Evolutionary conservation across 2,113 vertebrate species (phyloP).

Genomic region (Actenoides lindsayi): DNA sequence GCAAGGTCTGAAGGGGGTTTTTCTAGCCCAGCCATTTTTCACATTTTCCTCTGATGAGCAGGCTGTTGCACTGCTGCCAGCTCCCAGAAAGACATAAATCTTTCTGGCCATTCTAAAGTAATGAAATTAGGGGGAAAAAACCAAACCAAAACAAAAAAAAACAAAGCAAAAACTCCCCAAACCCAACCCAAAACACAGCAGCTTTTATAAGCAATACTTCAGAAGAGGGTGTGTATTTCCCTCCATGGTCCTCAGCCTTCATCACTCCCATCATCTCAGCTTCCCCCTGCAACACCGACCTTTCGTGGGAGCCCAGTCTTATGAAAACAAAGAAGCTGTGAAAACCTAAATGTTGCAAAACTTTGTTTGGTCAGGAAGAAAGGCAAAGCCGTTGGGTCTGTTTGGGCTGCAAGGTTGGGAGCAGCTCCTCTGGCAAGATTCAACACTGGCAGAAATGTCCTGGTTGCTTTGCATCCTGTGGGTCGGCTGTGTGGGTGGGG

Average conservation of each 20-base stretch:
- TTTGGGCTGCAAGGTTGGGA: fast-evolving
- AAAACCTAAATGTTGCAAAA: neutral
- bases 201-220: neutral
- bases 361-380: neutral
- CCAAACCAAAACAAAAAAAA: too few relatives aligned
- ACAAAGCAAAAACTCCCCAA: fast-evolving
- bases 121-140: neutral
- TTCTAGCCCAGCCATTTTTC: neutral
- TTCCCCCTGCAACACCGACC: fast-evolving
- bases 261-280: neutral
- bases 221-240: neutral
- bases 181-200: neutral
- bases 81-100: neutral
- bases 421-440: neutral
- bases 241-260: neutral
- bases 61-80: neutral
- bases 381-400: fast-evolving
- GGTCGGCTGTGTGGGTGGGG: fast-evolving
- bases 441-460: fast-evolving
- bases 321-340: fast-evolving
- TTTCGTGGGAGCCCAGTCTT: neutral
- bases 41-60: neutral
- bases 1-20: neutral
- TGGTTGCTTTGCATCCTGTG: fast-evolving
- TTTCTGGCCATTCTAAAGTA: neutral